Conservation (phyloP, 2,888 invertebrate species). For the Coleophora deauratella region DNA sequence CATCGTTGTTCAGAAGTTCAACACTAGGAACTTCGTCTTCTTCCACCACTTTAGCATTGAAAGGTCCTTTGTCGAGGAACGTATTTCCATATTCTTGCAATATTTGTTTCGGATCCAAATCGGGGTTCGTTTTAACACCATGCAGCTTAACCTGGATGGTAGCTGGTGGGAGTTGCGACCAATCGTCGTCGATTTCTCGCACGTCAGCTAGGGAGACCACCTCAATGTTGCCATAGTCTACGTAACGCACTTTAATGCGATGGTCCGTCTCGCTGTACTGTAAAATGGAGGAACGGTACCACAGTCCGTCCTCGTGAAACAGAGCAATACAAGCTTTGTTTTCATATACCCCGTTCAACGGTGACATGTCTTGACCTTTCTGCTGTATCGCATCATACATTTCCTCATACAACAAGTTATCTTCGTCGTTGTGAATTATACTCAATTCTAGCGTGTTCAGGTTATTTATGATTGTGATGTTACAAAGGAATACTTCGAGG, state of each 20-base stretch:
- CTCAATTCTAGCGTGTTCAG: constrained; percentile 39
- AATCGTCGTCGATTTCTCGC: constrained; percentile 63
- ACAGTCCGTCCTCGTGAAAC: constrained; percentile 75
- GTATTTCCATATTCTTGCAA: constrained; percentile 34
- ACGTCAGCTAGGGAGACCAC: constrained; percentile 54
- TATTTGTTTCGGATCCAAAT: constrained; percentile 34
- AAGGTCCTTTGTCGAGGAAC: constrained; percentile 46
- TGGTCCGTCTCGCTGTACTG: constrained; percentile 53
- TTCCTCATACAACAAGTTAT: constrained; percentile 49
- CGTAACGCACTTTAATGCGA: constrained; percentile 77
- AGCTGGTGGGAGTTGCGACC: constrained; percentile 66
- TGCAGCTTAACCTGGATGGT: constrained; percentile 64
- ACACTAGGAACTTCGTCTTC: constrained; percentile 33
- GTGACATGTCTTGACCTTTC: constrained; percentile 47
- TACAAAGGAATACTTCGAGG: constrained; percentile 39
- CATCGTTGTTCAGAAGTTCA: constrained; percentile 38
- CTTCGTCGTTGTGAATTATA: constrained; percentile 50
- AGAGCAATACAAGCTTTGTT: constrained; percentile 77
- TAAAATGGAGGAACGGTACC: constrained; percentile 82
- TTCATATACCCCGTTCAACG: constrained; percentile 52
- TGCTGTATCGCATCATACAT: constrained; percentile 67
- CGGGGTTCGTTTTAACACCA: constrained; percentile 42
- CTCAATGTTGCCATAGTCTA: constrained; percentile 84
- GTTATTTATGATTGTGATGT: constrained; percentile 43
- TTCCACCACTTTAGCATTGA: constrained; percentile 39